These are phyloP conservation scores for Engystomops pustulosus DNA, from an alignment of 2,113 vertebrate species.

Conservation along the genomic window DNA sequence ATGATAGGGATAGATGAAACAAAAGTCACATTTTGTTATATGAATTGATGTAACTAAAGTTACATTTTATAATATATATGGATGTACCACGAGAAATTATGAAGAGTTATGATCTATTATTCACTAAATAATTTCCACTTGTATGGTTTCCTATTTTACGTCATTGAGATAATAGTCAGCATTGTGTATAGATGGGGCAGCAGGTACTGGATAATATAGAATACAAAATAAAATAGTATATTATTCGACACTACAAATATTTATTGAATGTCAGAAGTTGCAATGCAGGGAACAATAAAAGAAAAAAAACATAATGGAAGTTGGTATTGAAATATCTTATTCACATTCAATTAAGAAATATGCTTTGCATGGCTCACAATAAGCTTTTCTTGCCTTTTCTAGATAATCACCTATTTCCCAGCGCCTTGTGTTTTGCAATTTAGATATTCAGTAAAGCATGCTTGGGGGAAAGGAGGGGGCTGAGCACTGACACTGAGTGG, in stretches of 20 bases:
- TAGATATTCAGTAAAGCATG: constrained; percentile 59
- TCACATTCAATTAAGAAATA: constrained; percentile 15
- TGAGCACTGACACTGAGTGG: constrained; percentile 54
- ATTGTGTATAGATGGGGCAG: not conserved
- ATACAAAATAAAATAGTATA: not conserved
- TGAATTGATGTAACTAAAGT: too few relatives aligned
- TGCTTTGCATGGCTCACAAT: constrained; percentile 3
- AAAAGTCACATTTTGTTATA: too few relatives aligned
- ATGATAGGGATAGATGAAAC: too few relatives aligned
- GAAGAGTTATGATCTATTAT: too few relatives aligned
- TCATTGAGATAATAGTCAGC: not conserved
- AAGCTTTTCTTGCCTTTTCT: constrained; percentile 26
- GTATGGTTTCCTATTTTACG: not conserved
- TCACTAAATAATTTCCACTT: too few relatives aligned
- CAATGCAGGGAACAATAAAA: constrained; percentile 3
- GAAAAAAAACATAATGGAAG: constrained; percentile 6
- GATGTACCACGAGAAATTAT: not conserved
- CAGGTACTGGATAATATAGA: not conserved
- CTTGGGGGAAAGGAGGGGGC: constrained; percentile 47
- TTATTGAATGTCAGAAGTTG: constrained; percentile 14
- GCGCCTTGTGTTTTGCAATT: constrained; percentile 48
- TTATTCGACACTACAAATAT: not conserved
- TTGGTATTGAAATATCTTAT: constrained; percentile 13
- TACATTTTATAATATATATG: too few relatives aligned
- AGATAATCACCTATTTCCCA: constrained; percentile 40